These are phyloP conservation scores for Calidris pygmaea DNA, from an alignment of 2,113 vertebrate species.

Conservation along the genomic window DNA sequence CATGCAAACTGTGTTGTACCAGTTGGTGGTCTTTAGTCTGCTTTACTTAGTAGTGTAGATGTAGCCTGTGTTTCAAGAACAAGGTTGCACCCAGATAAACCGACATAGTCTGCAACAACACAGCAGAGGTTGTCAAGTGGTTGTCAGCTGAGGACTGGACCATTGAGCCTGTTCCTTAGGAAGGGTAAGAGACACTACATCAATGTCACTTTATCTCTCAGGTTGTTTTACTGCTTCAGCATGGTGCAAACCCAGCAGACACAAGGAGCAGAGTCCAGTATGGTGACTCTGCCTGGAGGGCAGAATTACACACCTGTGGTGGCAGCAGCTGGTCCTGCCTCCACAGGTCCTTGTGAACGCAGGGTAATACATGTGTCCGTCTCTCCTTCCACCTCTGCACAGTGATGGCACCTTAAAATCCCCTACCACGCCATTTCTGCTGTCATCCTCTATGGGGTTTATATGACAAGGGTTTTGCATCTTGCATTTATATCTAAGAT, in stretches of 20 bases:
- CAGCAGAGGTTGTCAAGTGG: too few relatives aligned
- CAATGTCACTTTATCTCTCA: background rate
- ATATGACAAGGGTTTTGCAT: background rate
- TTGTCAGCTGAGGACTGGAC: background rate
- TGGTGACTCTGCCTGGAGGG: background rate
- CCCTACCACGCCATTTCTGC: background rate
- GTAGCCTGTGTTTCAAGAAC: background rate
- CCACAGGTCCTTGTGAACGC: background rate
- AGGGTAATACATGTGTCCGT: fast-evolving
- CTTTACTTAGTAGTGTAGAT: background rate
- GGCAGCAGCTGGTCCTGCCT: background rate
- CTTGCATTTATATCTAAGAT: background rate
- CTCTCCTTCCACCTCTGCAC: background rate
- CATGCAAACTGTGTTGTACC: background rate
- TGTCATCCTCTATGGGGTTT: background rate
- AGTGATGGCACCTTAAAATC: background rate
- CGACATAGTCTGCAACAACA: background rate
- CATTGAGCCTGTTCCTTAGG: background rate
- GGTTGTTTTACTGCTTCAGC: background rate
- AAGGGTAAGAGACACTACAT: background rate
- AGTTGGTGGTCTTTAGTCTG: background rate
- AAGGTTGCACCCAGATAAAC: background rate
- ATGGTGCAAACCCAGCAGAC: background rate
- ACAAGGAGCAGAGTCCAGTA: background rate
- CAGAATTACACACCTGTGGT: background rate